These are phyloP conservation scores for Cetoscarus ocellatus DNA, from an alignment of 2,797 vertebrate species.

Conservation along the genomic window DNA sequence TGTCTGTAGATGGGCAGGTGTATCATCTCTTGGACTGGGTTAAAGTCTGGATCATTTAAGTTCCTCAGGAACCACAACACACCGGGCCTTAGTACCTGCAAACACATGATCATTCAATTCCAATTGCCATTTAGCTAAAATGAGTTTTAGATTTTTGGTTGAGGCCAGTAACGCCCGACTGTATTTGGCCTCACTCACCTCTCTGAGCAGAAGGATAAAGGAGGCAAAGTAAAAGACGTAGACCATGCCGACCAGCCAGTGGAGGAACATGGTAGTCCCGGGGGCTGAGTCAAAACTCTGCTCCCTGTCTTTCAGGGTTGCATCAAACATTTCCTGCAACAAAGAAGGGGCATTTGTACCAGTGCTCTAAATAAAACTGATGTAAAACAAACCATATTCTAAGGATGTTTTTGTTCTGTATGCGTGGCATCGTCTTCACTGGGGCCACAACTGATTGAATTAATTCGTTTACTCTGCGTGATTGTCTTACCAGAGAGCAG, in stretches of 20 bases:
- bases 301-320: constrained; percentile 93
- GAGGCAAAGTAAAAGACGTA: constrained; percentile 99
- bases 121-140: too few species aligned
- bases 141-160: too few species aligned
- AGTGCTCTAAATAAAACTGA: background rate
- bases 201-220: constrained; percentile 95
- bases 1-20: constrained; percentile 96
- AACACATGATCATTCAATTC: background rate
- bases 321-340: constrained; percentile 96
- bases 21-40: constrained; percentile 99
- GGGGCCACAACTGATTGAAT: background rate
- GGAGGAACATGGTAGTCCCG: constrained; percentile 97
- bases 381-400: too few species aligned
- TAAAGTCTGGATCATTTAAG: constrained; percentile 98
- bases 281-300: constrained; percentile 95
- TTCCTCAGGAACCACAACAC: constrained; percentile 98
- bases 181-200: constrained; percentile 79
- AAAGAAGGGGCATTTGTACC: background rate
- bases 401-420: too few species aligned
- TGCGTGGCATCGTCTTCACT: too few species aligned
- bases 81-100: constrained; percentile 94
- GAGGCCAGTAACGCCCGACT: too few species aligned
- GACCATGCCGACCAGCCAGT: constrained; percentile 98
- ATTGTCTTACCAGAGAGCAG: constrained; percentile 93
- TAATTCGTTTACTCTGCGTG: constrained; percentile 2